These are phyloP conservation scores for Rattus norvegicus DNA, from an alignment of 2,113 vertebrate species.

Conservation along the genomic window GRCr8 NC_086023.1:122482001-122482500, in stretches of 20 bases:
- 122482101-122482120: neutral
- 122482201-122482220: neutral
- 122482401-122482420: neutral
- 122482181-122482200: neutral
- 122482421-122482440: conserved; percentile 1
- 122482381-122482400: neutral
- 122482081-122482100: neutral
- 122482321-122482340: neutral
- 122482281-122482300: neutral
- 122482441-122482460: neutral
- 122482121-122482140: neutral
- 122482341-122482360: neutral
- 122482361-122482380: neutral
- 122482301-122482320: neutral
- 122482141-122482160: neutral
- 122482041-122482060: too few relatives aligned
- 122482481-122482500: neutral
- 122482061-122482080: neutral
- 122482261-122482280: neutral
- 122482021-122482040: neutral
- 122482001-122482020: too few relatives aligned
- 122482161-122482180: neutral
- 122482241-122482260: neutral
- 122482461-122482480: conserved; percentile 6
- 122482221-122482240: neutral